phyloP scores from a whole-genome alignment of 2,797 vertebrate genomes.

The Pangasius krempfi region DNA sequence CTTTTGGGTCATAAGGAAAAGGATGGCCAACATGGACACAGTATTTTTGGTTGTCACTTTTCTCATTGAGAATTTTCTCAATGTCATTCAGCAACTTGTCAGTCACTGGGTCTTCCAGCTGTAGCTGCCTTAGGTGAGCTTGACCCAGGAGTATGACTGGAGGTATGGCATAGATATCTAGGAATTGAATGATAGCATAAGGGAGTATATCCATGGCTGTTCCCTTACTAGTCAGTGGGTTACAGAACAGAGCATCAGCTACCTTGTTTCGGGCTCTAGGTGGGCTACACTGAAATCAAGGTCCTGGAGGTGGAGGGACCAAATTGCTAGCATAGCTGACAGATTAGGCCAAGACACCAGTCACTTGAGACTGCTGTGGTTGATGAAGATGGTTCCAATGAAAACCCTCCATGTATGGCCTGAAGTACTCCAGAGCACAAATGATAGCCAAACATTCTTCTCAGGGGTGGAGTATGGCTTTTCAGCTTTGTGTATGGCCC shows the following conservation, averaged over 20 bases:
- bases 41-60: too few relatives aligned
- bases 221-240: background rate
- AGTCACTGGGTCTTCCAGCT: too few relatives aligned
- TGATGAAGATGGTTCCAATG: constrained; percentile 18
- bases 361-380: constrained; percentile 22
- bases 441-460: background rate
- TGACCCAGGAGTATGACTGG: too few relatives aligned
- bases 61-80: too few relatives aligned
- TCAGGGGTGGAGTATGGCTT: background rate
- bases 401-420: background rate
- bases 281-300: constrained; percentile 24
- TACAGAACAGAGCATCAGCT: background rate
- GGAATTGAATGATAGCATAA: background rate
- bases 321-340: background rate
- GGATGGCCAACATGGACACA: too few relatives aligned
- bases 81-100: too few relatives aligned
- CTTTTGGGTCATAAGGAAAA: too few relatives aligned
- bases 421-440: constrained; percentile 4
- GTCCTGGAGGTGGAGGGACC: constrained; percentile 7
- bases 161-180: background rate
- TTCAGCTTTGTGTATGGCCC: background rate
- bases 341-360: constrained; percentile 20
- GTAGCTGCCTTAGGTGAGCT: too few relatives aligned
- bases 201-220: background rate
- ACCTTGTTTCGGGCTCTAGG: background rate